Evolutionary conservation across 2,888 invertebrate genomes (phyloP).

Genomic region (Polyploca ridens): DNA sequence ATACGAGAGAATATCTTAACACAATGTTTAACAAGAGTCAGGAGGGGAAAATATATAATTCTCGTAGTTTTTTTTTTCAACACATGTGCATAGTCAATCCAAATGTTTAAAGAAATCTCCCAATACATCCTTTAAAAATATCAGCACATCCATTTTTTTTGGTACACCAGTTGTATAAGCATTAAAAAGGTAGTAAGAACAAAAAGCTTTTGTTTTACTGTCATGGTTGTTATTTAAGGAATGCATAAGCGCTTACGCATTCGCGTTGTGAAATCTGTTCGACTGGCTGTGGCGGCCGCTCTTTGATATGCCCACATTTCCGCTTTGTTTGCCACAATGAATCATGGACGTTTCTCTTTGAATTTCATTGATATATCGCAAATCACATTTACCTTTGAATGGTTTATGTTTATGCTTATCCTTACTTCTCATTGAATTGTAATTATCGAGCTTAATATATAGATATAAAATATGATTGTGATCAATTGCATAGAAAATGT

Average conservation of each 20-base stretch:
- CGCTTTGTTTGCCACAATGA: constrained; percentile 28
- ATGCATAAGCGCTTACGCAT: constrained; percentile 8
- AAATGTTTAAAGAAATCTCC: too few species aligned
- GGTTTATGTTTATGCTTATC: neutral
- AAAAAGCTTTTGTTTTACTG: neutral
- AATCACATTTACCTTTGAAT: neutral
- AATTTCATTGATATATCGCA: constrained; percentile 26
- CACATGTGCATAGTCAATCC: too few species aligned
- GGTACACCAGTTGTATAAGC: neutral
- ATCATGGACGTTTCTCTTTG: constrained; percentile 29
- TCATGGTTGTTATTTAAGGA: neutral
- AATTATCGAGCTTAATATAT: too few species aligned
- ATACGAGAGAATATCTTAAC: neutral
- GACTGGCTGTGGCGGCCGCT: constrained; percentile 10
- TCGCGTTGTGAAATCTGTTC: constrained; percentile 2
- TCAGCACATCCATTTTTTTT: too few species aligned
- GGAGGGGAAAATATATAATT: too few species aligned
- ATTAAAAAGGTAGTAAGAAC: neutral
- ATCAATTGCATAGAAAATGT: too few species aligned
- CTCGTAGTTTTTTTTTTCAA: too few species aligned
- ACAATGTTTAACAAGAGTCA: neutral
- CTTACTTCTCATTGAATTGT: too few species aligned
- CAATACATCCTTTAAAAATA: too few species aligned
- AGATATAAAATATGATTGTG: too few species aligned
- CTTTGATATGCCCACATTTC: constrained; percentile 34